phyloP scores from a whole-genome alignment of 2,888 invertebrate genomes.

The Xiphydria camelus region DNA sequence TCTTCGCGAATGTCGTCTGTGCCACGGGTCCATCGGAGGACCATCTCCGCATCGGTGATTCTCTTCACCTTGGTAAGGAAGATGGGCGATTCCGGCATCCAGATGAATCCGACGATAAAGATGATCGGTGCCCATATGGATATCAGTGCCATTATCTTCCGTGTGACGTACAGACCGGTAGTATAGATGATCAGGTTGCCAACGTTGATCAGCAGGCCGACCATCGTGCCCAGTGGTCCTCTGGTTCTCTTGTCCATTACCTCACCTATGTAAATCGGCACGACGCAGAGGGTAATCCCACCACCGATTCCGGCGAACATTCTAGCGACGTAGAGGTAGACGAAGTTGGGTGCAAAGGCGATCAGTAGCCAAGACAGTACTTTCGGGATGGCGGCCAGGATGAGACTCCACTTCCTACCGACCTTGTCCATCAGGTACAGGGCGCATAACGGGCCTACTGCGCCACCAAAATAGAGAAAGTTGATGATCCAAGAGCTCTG shows the following conservation, averaged over 20 bases:
- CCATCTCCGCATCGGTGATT: slow-evolving; percentile 41
- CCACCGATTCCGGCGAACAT: slow-evolving; percentile 49
- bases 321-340: slow-evolving; percentile 42
- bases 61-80: slow-evolving; percentile 47
- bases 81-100: slow-evolving; percentile 53
- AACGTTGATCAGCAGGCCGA: slow-evolving; percentile 10
- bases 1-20: slow-evolving; percentile 47
- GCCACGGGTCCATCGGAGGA: slow-evolving; percentile 48
- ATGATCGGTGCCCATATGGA: slow-evolving; percentile 37
- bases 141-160: slow-evolving; percentile 44
- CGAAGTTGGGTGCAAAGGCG: slow-evolving; percentile 36
- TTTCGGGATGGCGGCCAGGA: slow-evolving; percentile 50
- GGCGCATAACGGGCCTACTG: slow-evolving; percentile 47
- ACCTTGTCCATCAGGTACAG: slow-evolving; percentile 49
- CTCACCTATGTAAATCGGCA: slow-evolving; percentile 53
- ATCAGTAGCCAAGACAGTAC: slow-evolving; percentile 48
- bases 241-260: slow-evolving; percentile 49
- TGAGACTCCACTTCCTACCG: slow-evolving; percentile 50
- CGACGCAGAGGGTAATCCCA: slow-evolving; percentile 50
- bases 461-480: slow-evolving; percentile 47
- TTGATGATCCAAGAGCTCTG: slow-evolving; percentile 46
- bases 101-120: slow-evolving; percentile 43
- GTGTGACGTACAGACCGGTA: slow-evolving; percentile 35
- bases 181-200: slow-evolving; percentile 37
- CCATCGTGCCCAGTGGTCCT: slow-evolving; percentile 40